Percentiles rank a stretch among this genome's conserved stretches.
These are phyloP conservation scores for Cherax quadricarinatus DNA, from an alignment of 1,140 invertebrate species.

Conservation along the genomic window DNA sequence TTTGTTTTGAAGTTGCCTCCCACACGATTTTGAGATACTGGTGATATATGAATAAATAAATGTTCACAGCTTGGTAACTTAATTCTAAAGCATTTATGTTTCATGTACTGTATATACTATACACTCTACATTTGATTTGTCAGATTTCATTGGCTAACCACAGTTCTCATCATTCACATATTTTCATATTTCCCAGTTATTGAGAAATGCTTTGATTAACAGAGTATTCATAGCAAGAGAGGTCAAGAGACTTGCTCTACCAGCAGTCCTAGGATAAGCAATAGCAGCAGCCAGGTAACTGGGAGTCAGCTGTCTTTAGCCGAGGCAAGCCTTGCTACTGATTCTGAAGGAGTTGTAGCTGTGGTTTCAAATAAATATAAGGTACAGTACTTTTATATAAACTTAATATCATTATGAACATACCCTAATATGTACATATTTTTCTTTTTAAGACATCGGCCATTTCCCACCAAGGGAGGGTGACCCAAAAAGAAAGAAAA, in stretches of 20 bases:
- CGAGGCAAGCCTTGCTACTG: constrained; percentile 15
- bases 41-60: no score
- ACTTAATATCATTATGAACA: no score
- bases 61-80: no score
- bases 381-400: constrained; percentile 2
- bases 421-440: no score
- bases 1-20: no score
- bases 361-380: constrained; percentile 20
- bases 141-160: background rate
- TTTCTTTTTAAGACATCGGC: no score
- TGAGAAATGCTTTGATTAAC: background rate
- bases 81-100: no score
- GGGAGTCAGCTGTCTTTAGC: constrained; percentile 7
- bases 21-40: no score
- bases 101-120: background rate
- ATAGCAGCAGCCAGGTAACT: constrained; percentile 1
- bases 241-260: background rate
- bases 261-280: background rate
- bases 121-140: background rate
- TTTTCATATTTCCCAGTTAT: no score
- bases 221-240: background rate
- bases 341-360: constrained; percentile 59
- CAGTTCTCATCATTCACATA: no score
- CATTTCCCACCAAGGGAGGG: no score
- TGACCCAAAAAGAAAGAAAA: no score